Percentiles rank a stretch among this genome's conserved stretches.
phyloP scores from a whole-genome alignment of 2,888 invertebrate species.

The Lepetodrilus schrolli region DNA sequence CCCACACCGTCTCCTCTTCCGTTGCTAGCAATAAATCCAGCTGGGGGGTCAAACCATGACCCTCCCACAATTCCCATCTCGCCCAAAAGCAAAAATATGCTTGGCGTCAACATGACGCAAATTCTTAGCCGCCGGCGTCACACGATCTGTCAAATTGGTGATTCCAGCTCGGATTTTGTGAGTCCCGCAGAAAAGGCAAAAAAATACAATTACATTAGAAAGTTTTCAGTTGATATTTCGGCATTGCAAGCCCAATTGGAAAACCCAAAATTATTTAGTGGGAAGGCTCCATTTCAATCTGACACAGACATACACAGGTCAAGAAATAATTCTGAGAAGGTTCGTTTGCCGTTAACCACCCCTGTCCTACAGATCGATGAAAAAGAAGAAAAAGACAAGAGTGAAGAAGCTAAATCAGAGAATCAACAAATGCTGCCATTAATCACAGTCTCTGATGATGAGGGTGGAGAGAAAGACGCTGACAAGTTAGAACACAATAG shows the following conservation, averaged over 20 bases:
- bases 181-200: conserved; percentile 57
- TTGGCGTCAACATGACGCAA: conserved; percentile 65
- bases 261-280: conserved; percentile 69
- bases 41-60: background rate
- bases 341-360: background rate
- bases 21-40: conserved; percentile 5
- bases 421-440: conserved; percentile 33
- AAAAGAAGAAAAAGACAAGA: background rate
- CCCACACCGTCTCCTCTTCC: conserved; percentile 5
- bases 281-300: conserved; percentile 56
- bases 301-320: conserved; percentile 50
- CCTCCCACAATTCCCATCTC: background rate
- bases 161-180: conserved; percentile 48
- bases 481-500: conserved; percentile 8
- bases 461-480: conserved; percentile 27
- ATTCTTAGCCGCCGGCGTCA: conserved; percentile 65
- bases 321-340: background rate
- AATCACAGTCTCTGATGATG: conserved; percentile 42
- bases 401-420: background rate
- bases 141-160: conserved; percentile 68
- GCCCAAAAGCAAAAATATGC: conserved; percentile 39
- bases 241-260: conserved; percentile 73
- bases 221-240: conserved; percentile 73
- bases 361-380: conserved; percentile 31
- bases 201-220: conserved; percentile 72